Evolutionary conservation across 2,888 invertebrate species (phyloP).

Genomic region (Crepidodera aurea): DNA sequence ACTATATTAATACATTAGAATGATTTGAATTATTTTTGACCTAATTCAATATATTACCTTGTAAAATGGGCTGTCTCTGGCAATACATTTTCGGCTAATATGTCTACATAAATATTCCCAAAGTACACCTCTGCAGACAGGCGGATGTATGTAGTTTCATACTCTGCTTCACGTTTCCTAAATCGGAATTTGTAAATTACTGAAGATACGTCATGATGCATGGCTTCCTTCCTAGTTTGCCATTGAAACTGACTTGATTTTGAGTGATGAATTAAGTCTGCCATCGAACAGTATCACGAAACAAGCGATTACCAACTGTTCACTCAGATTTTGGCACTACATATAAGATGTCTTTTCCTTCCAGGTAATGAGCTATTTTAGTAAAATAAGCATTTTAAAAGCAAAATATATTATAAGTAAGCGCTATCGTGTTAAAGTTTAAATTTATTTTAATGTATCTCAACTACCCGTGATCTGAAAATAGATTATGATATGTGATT

Average conservation of each 20-base stretch:
- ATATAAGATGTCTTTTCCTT: too few relatives aligned
- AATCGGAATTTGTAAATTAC: conserved; percentile 43
- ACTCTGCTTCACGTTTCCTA: conserved; percentile 29
- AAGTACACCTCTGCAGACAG: conserved; percentile 7
- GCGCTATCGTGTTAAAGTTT: too few relatives aligned
- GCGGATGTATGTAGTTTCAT: conserved; percentile 20
- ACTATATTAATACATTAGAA: too few relatives aligned
- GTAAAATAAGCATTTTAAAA: too few relatives aligned
- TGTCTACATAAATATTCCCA: background rate
- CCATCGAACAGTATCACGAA: conserved; percentile 34
- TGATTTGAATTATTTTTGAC: too few relatives aligned
- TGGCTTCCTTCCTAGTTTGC: conserved; percentile 42
- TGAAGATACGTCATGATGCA: conserved; percentile 42
- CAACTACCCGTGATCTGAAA: too few relatives aligned
- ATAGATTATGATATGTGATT: too few relatives aligned
- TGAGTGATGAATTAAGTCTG: conserved; percentile 44
- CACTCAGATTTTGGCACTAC: background rate
- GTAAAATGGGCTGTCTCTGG: too few relatives aligned
- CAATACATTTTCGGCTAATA: background rate
- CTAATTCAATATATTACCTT: too few relatives aligned
- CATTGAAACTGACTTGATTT: conserved; percentile 45
- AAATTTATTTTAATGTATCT: too few relatives aligned
- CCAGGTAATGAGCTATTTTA: too few relatives aligned
- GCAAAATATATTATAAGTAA: too few relatives aligned
- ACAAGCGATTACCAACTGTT: conserved; percentile 32